phyloP scores from a whole-genome alignment of 92 coral and sea anemone genomes.

The Actinostola sp. region DNA sequence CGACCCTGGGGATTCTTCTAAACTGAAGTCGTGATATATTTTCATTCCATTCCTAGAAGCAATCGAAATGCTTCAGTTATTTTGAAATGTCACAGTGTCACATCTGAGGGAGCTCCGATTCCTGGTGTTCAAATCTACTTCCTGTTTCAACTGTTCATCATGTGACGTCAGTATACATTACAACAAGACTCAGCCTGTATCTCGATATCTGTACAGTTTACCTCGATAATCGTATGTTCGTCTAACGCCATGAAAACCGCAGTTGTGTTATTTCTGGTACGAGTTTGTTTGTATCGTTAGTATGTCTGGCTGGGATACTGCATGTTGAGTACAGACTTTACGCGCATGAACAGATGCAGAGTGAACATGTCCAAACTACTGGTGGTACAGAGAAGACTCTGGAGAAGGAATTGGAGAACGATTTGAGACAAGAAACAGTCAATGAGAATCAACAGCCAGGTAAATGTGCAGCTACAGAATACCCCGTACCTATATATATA shows the following conservation, averaged over 20 bases:
- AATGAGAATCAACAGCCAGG: background rate
- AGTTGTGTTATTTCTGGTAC: background rate
- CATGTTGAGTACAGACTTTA: constrained; percentile 29
- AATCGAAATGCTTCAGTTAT: too few relatives aligned
- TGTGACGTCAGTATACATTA: too few relatives aligned
- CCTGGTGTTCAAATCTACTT: too few relatives aligned
- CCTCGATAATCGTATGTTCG: too few relatives aligned
- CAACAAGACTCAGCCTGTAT: too few relatives aligned
- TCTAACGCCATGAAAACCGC: background rate
- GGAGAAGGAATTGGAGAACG: background rate
- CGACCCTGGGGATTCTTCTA: too few relatives aligned
- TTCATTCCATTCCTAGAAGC: too few relatives aligned
- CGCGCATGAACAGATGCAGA: background rate
- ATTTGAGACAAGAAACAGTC: background rate
- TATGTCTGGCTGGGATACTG: constrained; percentile 13
- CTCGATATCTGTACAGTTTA: too few relatives aligned
- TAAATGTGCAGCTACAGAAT: background rate
- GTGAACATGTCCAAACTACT: background rate
- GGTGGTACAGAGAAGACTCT: background rate
- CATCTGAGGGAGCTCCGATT: too few relatives aligned
- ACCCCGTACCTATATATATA: background rate
- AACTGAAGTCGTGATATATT: too few relatives aligned
- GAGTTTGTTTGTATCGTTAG: constrained; percentile 18
- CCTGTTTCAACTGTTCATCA: too few relatives aligned
- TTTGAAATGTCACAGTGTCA: too few relatives aligned